Evolutionary conservation across 2,113 vertebrate genomes (phyloP), one percentile per base, ranked within the genome.

Genomic region (Eudyptes chrysolophus): DNA sequence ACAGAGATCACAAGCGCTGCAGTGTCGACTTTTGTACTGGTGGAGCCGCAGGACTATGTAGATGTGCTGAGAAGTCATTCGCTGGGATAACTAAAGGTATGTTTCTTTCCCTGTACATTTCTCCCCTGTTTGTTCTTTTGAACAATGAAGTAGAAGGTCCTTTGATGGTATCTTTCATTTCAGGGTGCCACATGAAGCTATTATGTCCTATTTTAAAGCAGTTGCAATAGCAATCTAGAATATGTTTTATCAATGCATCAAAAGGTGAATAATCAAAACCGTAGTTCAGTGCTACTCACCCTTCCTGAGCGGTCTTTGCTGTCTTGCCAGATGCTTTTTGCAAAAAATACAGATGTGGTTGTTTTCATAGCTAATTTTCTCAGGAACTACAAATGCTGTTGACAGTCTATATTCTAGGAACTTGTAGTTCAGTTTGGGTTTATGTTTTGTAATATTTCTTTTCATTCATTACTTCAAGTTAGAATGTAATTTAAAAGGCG

Each of bases 31-130:
- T 97, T 87, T 94, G 94, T 95, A 93, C 90, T 96, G 95, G 92
- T 97, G 95, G 96, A 98, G 82, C 66, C 10, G 79, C 98, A 97
- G 79, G 95, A 96, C 97, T 94, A 92, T 82, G 84, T 71, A 87
- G 95, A 94, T 92, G 89, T 97, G 90, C 96, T 66, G 96, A 95
- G 93, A 92, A 97, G 97, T 72, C 46, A 4, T 30, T 68, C 84
- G 46, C 94, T 94, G 88, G 84, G 90, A 89, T 95, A 87, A 88
- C 97, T 98, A 22, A 96, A 98, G 98, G 98, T 99, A 98, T 54
- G 98, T 96, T 93, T 93, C 94, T 95, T 82, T 94, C 77, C 55
- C 88, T 64, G 11, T 97, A 84, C n/a, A 24, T 90, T 76, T 88
- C 84, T 89, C n/a, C 77, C 25, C 44, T 32, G 38, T 78, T 65